phyloP scores from a whole-genome alignment of 2,113 vertebrate genomes.

The Cochlearius cochlearius region DNA sequence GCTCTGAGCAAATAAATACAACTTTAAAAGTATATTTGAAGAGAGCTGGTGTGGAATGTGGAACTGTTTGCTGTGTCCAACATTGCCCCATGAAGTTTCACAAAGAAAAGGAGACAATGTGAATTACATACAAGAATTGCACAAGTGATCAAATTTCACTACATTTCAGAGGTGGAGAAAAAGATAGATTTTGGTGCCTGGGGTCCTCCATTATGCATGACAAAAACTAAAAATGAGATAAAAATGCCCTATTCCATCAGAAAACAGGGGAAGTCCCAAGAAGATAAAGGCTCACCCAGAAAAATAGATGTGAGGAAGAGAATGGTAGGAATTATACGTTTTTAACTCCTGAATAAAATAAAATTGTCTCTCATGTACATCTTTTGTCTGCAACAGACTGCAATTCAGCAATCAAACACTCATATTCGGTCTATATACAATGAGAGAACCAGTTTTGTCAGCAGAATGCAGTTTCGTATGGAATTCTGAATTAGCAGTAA shows the following conservation, averaged over 20 bases:
- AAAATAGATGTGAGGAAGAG: neutral
- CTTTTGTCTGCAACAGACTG: neutral
- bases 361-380: neutral
- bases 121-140: neutral
- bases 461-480: neutral
- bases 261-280: neutral
- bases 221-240: neutral
- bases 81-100: neutral
- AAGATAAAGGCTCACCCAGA: neutral
- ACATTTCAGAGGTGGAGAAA: neutral
- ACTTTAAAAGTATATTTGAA: neutral
- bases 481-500: neutral
- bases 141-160: neutral
- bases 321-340: neutral
- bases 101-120: neutral
- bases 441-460: neutral
- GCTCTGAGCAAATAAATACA: neutral
- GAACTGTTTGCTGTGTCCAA: neutral
- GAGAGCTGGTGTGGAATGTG: neutral
- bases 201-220: neutral
- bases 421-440: neutral
- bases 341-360: neutral
- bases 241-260: neutral
- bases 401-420: neutral
- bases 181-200: neutral